Base-by-base conservation (phyloP, 2,113 vertebrate species). In the Rhinoderma darwinii region DNA sequence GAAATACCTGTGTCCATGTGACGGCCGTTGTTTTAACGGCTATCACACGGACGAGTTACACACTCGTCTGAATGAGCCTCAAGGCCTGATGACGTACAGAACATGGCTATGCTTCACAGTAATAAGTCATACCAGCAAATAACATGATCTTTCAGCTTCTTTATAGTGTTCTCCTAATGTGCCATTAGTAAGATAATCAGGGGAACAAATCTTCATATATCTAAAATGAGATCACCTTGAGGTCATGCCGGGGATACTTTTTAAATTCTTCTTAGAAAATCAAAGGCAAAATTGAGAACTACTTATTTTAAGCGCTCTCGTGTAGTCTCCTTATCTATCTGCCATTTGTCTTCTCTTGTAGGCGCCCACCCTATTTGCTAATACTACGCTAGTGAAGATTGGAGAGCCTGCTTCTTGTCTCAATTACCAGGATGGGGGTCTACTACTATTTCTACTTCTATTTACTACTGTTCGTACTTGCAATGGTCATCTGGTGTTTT, bases 221-320 rank as follows among this genome's bases (percentile, higher is more conserved):
- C 44, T 75, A 72, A 61, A 84, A 84, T 30, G 7, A 27, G 35
- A 76, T 84, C 51, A 54, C 39, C 37, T 18, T 75, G 37, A 63
- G 70, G 37, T 47, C 43, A 39, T 25, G 39, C 27, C 30, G 12
- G 6, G n/a, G 56, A 63, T n/a, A 39, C 22, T 56, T 54, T 27
- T 61, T 61, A 59, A 41, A 35, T 84, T 32, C 51, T 15, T 82
- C 47, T 75, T 32, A 59, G 51, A 63, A 77, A 43, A 44, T 47
- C 54, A 59, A 39, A 84, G 54, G 11, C 27, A n/a, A 66, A 77
- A 66, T 78, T 50, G 39, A 85, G 84, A 63, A 77, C 41, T 32
- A 63, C 84, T 85, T 66, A 25, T 78, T 20, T 54, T 32, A 44
- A 76, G 72, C 27, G 32, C 72, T 84, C 35, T 72, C 5, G 2